Conservation (phyloP, 2,888 invertebrate genomes). For the Coleophora deauratella region DNA sequence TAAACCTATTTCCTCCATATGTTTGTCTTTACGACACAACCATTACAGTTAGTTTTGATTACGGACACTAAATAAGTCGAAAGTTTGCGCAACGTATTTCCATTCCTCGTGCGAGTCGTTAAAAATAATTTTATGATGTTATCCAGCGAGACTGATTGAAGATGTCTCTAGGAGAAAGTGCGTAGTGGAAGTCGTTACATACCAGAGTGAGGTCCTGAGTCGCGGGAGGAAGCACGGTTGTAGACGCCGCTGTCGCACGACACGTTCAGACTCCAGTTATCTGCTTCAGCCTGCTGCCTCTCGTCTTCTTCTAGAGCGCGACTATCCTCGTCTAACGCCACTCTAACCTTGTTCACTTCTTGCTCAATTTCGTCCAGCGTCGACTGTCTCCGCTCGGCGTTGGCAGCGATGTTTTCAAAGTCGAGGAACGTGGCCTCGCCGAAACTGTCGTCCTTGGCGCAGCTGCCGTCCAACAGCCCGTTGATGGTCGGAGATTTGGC, state of each 20-base stretch:
- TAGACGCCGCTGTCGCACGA: conserved; percentile 76
- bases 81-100: conserved; percentile 34
- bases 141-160: conserved; percentile 31
- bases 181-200: conserved; percentile 33
- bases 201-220: conserved; percentile 71
- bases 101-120: conserved; percentile 31
- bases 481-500: conserved; percentile 36
- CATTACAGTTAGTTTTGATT: conserved; percentile 36
- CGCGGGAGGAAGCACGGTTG: conserved; percentile 73
- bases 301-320: conserved; percentile 66
- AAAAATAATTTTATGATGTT: conserved; percentile 52
- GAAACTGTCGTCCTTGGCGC: conserved; percentile 54
- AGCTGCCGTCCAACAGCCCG: conserved; percentile 35
- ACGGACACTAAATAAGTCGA: conserved; percentile 46
- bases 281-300: conserved; percentile 57
- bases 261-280: conserved; percentile 69
- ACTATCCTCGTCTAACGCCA: conserved; percentile 64
- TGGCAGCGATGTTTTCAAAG: conserved; percentile 51
- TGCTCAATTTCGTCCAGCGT: conserved; percentile 65
- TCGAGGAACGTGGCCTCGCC: conserved; percentile 66
- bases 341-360: conserved; percentile 66
- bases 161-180: too few species aligned
- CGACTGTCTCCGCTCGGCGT: conserved; percentile 47
- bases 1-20: conserved; percentile 42
- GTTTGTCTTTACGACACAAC: conserved; percentile 43